Evolutionary conservation across 2,113 vertebrate genomes (phyloP), one percentile per base, ranked within the genome.

Genomic region (Anas platyrhynchos): DNA sequence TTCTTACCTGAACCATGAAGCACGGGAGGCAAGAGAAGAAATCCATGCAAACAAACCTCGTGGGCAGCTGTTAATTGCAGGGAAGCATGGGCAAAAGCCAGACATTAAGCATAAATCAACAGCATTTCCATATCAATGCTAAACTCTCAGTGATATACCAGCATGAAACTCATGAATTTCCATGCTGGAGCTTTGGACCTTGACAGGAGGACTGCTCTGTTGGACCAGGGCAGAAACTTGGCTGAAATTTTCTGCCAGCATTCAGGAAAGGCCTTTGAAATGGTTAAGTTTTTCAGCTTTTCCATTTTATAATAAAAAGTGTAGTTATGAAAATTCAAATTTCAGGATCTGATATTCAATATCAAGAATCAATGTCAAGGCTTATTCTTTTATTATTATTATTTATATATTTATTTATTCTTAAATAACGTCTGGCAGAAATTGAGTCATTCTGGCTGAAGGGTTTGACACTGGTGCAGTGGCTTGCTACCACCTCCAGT

Each of bases 191-290:
- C 3, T 27, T 41, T 31, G 56, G 26, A 61, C 16, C 69, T 86
- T 16, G 11, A 17, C 66, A 69, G 36, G 27, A 80, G 14, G 27
- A 61, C 44, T 69, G 83, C 20, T 34, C 4, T 78, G 55, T 22
- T 74, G 71, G 18, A 43, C 21, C 1, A 1, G 36, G 13, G 14
- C 1, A 2, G 36, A 43, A 76, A 76, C 21, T 56, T 3, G 0
- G 43, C 6, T 31, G 52, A 54, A 4, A 4, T 86, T 66, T 66
- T 52, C 32, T 25, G 34, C 6, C 32, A 55, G 21, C 11, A 46
- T 62, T 52, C 32, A 89, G 50, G 25, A 72, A 78, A 69, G 16
- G 9, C 14, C 22, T 80, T 76, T 84, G 38, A 48, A 43, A 16
- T 14, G 5, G 29, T 63, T 36, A 31, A n/a, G 58, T 54, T 76